A percentile compares a stretch with the other conserved stretches of the same genome.
phyloP scores from a whole-genome alignment of 2,888 invertebrate species.

The Azorinus chamasolen region DNA sequence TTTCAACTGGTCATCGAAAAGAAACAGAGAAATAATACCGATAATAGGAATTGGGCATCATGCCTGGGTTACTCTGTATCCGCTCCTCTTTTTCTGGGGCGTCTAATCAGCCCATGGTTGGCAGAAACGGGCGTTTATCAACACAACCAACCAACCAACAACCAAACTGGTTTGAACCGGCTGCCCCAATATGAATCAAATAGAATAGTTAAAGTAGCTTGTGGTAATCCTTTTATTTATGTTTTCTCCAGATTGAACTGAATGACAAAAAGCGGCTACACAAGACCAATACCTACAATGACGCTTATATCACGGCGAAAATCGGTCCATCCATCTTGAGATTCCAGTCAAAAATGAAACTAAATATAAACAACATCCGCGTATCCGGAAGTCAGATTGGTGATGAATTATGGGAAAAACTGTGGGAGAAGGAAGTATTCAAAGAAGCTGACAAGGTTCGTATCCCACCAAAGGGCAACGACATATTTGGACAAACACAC shows the following conservation, averaged over 20 bases:
- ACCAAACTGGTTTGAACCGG: too few relatives aligned
- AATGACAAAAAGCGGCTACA: conserved; percentile 49
- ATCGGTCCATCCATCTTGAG: conserved; percentile 53
- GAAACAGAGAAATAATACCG: too few relatives aligned
- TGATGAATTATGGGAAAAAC: conserved; percentile 64
- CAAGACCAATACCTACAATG: conserved; percentile 56
- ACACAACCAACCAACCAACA: too few relatives aligned
- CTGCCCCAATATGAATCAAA: too few relatives aligned
- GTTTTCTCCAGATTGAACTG: conserved; percentile 50
- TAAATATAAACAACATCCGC: conserved; percentile 52
- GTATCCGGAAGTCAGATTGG: conserved; percentile 56
- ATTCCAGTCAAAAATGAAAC: conserved; percentile 55
- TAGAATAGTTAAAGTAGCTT: too few relatives aligned
- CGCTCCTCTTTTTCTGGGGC: too few relatives aligned
- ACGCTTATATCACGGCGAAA: conserved; percentile 57
- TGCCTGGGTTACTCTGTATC: too few relatives aligned
- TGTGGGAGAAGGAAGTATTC: conserved; percentile 54
- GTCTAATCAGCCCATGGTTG: too few relatives aligned
- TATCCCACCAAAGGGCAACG: conserved; percentile 16
- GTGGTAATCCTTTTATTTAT: background rate
- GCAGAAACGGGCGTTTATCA: too few relatives aligned
- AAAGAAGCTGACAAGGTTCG: conserved; percentile 33
- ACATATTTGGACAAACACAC: conserved; percentile 51
- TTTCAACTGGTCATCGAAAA: too few relatives aligned
- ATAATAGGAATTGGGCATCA: too few relatives aligned